A percentile compares a stretch with the other conserved stretches of the same genome.
These are phyloP conservation scores for Echinarachnius parma DNA, from an alignment of 53 echinoderm and acorn worm genomes.

Conservation along the genomic window DNA sequence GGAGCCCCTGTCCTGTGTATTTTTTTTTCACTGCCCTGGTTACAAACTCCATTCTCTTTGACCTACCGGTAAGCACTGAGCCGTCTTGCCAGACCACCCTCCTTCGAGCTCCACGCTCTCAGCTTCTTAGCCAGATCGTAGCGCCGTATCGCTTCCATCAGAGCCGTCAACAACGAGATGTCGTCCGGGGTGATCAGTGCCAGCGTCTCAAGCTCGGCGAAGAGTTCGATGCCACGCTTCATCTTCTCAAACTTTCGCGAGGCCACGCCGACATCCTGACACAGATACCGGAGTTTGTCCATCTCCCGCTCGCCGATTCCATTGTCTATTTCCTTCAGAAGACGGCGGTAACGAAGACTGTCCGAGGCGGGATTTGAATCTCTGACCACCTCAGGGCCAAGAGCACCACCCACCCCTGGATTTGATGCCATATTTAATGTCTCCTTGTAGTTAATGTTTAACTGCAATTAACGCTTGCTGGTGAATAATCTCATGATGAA, in stretches of 20 bases:
- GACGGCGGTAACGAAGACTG: conserved; percentile 35
- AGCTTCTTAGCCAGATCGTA: conserved; percentile 42
- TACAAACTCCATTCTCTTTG: too few relatives aligned
- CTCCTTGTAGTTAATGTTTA: too few relatives aligned
- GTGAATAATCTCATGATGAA: too few relatives aligned
- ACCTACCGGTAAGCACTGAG: conserved; percentile 25
- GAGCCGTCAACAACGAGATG: conserved; percentile 39
- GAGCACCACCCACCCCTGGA: too few relatives aligned
- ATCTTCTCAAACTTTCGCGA: conserved; percentile 37
- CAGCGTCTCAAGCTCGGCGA: conserved; percentile 23
- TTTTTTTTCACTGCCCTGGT: too few relatives aligned
- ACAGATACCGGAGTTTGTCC: conserved; percentile 52
- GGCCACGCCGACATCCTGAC: conserved; percentile 52
- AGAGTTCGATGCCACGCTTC: conserved; percentile 39
- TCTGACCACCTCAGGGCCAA: not conserved
- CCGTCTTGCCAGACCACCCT: conserved; percentile 2
- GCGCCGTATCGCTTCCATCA: conserved; percentile 51
- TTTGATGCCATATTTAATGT: too few relatives aligned
- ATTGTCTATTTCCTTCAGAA: conserved; percentile 55
- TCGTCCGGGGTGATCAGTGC: conserved; percentile 26
- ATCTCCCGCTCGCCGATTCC: conserved; percentile 51
- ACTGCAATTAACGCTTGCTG: too few relatives aligned
- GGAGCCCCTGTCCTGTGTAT: too few relatives aligned
- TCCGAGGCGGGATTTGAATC: conserved; percentile 12
- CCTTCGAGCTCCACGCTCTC: conserved; percentile 30